phyloP scores from a whole-genome alignment of 2,113 vertebrate species.

The Nettapus auritus region DNA sequence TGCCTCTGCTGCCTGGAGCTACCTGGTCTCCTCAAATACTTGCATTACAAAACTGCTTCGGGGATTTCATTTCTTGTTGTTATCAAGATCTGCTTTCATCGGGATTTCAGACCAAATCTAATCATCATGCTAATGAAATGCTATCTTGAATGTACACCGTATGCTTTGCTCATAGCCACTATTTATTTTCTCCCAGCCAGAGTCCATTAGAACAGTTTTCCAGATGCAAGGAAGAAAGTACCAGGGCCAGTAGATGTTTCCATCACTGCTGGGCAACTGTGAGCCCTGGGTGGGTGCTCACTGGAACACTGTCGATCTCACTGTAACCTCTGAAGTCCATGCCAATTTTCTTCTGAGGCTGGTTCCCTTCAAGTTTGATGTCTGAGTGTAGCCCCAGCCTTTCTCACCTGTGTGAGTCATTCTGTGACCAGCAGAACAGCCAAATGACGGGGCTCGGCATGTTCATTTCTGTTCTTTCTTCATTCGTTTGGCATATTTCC shows the following conservation, averaged over 20 bases:
- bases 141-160: background rate
- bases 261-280: too few species aligned
- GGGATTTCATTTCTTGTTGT: background rate
- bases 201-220: background rate
- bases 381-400: background rate
- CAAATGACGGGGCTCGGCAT: accelerated
- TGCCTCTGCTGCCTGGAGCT: constrained; percentile 42
- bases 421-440: background rate
- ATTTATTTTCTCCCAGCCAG: background rate
- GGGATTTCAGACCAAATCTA: constrained; percentile 7
- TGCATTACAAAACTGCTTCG: background rate
- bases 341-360: background rate
- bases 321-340: background rate
- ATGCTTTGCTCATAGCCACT: background rate
- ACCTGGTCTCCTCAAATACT: constrained; percentile 12
- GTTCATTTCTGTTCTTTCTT: background rate
- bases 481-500: background rate
- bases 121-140: background rate
- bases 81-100: background rate
- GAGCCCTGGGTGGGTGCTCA: too few species aligned
- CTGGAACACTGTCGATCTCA: background rate
- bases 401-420: background rate
- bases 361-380: background rate
- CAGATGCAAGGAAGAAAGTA: background rate
- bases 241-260: background rate